These are phyloP conservation scores for Lithobates pipiens DNA, from an alignment of 2,797 vertebrate species.

Conservation along the genomic window DNA sequence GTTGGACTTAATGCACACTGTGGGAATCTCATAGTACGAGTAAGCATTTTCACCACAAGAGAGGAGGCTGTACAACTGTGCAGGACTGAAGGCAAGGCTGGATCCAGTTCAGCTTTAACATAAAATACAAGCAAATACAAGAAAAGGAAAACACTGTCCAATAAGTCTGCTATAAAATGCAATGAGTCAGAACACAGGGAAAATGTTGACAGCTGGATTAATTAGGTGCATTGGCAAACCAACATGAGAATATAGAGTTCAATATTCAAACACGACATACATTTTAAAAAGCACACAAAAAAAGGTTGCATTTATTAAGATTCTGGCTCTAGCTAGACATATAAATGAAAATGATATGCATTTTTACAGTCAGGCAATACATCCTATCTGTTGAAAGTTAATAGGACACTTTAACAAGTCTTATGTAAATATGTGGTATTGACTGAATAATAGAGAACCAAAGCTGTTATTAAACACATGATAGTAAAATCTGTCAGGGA, in stretches of 20 bases:
- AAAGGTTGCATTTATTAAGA: constrained; percentile 6
- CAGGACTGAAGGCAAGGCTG: too few species aligned
- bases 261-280: constrained; percentile 10
- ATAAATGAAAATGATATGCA: constrained; percentile 21
- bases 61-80: too few species aligned
- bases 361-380: not conserved
- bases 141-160: not conserved
- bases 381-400: not conserved
- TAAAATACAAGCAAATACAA: not conserved
- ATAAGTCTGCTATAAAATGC: constrained; percentile 6
- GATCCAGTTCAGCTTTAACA: not conserved
- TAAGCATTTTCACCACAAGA: too few species aligned
- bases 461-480: too few species aligned
- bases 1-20: too few species aligned
- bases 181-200: not conserved
- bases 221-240: constrained; percentile 1
- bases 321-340: not conserved
- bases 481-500: too few species aligned
- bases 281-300: constrained; percentile 11
- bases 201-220: not conserved
- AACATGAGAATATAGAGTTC: not conserved
- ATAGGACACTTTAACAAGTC: not conserved
- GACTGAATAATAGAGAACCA: too few species aligned
- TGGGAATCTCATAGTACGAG: too few species aligned
- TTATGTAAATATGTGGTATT: not conserved